Base-by-base conservation (phyloP, 1,140 invertebrate species). In the Papilio machaon region DNA sequence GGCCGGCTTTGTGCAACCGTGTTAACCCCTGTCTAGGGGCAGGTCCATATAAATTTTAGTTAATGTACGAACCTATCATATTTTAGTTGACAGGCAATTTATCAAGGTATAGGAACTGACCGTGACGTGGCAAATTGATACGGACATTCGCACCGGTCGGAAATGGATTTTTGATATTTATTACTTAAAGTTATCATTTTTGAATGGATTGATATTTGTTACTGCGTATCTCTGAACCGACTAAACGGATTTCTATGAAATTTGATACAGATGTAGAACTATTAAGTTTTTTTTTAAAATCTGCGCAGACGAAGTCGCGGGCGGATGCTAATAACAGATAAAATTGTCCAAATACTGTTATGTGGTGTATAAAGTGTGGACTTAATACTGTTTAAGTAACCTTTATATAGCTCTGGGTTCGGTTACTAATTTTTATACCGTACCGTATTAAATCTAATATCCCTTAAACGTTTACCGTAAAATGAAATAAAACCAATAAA, bases 11-110 rank as follows among this genome's bases (percentile, higher is more conserved):
- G 82, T 85, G 82, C 83, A 88, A 85, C 82, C 83, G 73, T 79
- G 73, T 83, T 83, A 79, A 85, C 87, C 87, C 86, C 83, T 85
- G 86, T 91, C 89, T 85, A 82, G 77, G 73, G 85, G 85, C 85
- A 89, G 85, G 80, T 88, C 85, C 84, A 88, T 88, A 92, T 86
- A 87, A 88, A 89, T 88, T 86, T 82, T 85, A 85, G 85, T 91
- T 91, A 91, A 91, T 90, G 87, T 85, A 86, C 83, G 81, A 81
- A 83, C 86, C 88, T 82, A 90, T 91, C 85, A 84, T 83, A 85
- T 82, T 85, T 67, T 78, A 58, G 81, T 78, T 85, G 83, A 83
- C 73, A 80, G 80, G 85, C 86, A 85, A 93, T 92, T 90, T 91
- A 92, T 92, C 91, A 92, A 87, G 90, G 87, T 89, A 87, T 84